These are phyloP conservation scores for Aphidius colemani DNA, from an alignment of 2,888 invertebrate species.

Conservation along the genomic window DNA sequence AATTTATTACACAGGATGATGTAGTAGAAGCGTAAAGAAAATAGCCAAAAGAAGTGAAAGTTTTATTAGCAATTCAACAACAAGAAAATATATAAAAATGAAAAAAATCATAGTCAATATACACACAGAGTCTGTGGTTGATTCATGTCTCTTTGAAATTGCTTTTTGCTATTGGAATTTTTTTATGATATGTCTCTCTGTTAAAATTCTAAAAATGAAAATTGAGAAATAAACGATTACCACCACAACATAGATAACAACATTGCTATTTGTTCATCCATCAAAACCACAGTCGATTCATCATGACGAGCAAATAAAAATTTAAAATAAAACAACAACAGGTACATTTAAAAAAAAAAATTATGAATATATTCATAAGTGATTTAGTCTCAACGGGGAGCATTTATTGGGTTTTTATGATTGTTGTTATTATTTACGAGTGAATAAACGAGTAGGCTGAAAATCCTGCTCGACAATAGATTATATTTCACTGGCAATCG, in stretches of 20 bases:
- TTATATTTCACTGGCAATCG: slow-evolving; percentile 13
- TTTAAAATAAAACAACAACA: too few species aligned
- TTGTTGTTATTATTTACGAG: slow-evolving; percentile 10
- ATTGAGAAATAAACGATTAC: too few species aligned
- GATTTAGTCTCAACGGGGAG: slow-evolving; percentile 22
- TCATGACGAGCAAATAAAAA: slow-evolving; percentile 6
- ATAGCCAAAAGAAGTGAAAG: slow-evolving; percentile 2
- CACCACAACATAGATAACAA: too few species aligned
- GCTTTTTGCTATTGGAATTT: slow-evolving; percentile 12
- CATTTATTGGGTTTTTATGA: neutral
- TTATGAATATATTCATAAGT: slow-evolving; percentile 18
- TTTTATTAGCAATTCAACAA: slow-evolving; percentile 3
- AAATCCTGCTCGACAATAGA: slow-evolving; percentile 10
- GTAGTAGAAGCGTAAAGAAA: neutral
- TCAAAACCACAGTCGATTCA: slow-evolving; percentile 7
- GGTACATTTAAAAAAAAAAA: slow-evolving; percentile 2
- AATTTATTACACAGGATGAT: neutral
- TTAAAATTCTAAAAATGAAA: too few species aligned
- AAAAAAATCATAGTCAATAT: too few species aligned
- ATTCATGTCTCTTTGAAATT: neutral
- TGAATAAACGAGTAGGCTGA: slow-evolving; percentile 14
- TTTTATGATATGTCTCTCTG: neutral
- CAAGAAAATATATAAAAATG: too few species aligned
- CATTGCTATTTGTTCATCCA: too few species aligned
- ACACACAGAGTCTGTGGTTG: neutral